phyloP scores from a whole-genome alignment of 2,113 vertebrate genomes.

The Pluvianellus socialis region DNA sequence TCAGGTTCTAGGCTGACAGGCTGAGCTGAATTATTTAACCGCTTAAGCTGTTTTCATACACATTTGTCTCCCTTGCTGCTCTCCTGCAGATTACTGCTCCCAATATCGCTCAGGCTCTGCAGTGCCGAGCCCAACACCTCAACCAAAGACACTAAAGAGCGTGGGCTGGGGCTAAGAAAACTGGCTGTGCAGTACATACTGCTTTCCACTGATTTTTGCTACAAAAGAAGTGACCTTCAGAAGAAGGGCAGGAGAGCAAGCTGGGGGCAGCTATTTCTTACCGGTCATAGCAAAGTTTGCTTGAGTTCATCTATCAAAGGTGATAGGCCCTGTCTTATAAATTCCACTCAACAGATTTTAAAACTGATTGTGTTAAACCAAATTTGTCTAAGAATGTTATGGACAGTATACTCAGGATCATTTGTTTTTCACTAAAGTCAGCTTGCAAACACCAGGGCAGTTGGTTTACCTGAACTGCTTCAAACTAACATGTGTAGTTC shows the following conservation, averaged over 20 bases:
- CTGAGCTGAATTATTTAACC: neutral
- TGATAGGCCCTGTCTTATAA: slow-evolving; percentile 13
- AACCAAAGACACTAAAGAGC: neutral
- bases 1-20: neutral
- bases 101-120: neutral
- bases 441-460: neutral
- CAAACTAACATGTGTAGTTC: neutral
- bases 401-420: neutral
- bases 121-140: neutral
- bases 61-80: neutral
- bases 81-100: neutral
- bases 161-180: neutral
- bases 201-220: neutral
- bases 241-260: slow-evolving; percentile 1
- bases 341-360: neutral
- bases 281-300: neutral
- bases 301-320: slow-evolving; percentile 5
- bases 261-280: neutral
- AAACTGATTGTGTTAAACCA: neutral
- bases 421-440: neutral
- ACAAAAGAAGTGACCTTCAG: neutral
- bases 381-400: neutral
- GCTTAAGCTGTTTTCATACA: neutral
- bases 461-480: neutral
- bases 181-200: neutral